Percentiles rank a stretch among this genome's conserved stretches.
phyloP scores from a whole-genome alignment of 2,113 vertebrate species.

The Phainopepla nitens region DNA sequence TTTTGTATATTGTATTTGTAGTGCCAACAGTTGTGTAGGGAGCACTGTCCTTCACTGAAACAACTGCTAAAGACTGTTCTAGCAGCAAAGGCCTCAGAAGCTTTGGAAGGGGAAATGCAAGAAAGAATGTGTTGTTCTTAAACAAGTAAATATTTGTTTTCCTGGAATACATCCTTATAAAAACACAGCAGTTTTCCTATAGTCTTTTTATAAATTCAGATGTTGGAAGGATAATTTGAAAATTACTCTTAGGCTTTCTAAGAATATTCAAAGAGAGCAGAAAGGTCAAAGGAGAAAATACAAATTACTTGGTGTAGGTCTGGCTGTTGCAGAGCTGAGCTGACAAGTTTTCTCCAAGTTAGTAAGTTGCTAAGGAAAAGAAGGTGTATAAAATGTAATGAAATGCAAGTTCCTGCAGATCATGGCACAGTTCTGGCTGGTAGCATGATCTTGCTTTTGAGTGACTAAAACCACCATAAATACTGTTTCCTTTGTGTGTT shows the following conservation, averaged over 20 bases:
- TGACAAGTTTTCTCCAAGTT: neutral
- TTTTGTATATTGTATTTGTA: neutral
- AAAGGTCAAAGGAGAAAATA: neutral
- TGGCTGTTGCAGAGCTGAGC: neutral
- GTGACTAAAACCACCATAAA: neutral
- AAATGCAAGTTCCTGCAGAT: neutral
- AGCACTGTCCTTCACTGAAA: neutral
- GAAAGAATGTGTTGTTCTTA: neutral
- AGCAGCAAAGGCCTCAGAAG: neutral
- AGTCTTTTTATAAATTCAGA: neutral
- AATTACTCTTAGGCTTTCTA: neutral
- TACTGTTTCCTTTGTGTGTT: neutral
- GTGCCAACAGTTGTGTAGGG: neutral
- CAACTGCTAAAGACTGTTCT: neutral
- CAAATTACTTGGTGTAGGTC: neutral
- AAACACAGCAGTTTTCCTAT: neutral
- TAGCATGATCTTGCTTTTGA: neutral
- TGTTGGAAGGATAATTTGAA: neutral
- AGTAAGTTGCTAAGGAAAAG: neutral
- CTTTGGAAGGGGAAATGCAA: neutral
- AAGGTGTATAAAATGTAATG: neutral
- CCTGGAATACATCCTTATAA: neutral
- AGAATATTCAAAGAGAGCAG: neutral
- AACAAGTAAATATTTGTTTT: slow-evolving; percentile 1
- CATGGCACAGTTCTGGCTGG: neutral